Conservation (phyloP, 2,797 vertebrate species). For the Takifugu rubripes region DNA sequence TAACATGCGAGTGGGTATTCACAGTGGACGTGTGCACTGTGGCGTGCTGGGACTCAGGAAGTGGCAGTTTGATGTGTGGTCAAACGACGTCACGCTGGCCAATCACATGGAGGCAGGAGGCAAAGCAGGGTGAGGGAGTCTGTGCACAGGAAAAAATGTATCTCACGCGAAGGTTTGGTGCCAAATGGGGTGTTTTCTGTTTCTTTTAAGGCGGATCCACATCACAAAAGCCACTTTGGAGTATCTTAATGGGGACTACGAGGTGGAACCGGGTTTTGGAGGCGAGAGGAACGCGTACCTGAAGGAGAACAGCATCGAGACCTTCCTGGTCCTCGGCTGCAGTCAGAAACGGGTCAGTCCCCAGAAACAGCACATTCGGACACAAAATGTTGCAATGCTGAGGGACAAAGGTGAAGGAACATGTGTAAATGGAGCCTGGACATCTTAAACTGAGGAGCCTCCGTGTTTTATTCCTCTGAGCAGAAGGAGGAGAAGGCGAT, state of each 20-base stretch:
- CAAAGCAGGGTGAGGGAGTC: conserved; percentile 86
- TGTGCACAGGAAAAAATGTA: neutral
- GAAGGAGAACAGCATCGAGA: conserved; percentile 94
- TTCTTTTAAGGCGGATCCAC: conserved; percentile 83
- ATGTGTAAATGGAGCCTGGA: conserved; percentile 26
- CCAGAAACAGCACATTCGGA: conserved; percentile 5
- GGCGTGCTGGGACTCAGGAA: conserved; percentile 94
- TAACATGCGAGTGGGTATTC: conserved; percentile 97
- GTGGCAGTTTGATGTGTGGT: conserved; percentile 99
- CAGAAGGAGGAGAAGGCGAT: conserved; percentile 97
- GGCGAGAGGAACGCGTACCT: conserved; percentile 91
- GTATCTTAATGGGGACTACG: conserved; percentile 93
- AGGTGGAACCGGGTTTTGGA: conserved; percentile 90
- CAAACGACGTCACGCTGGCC: conserved; percentile 93
- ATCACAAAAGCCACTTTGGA: conserved; percentile 92
- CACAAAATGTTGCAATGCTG: too few relatives aligned
- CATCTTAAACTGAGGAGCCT: conserved; percentile 22
- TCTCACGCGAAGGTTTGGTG: neutral
- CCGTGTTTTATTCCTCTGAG: conserved; percentile 1
- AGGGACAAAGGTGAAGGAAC: too few relatives aligned
- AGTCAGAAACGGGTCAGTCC: conserved; percentile 90
- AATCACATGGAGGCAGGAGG: conserved; percentile 96
- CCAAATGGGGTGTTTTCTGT: neutral
- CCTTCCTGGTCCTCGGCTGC: conserved; percentile 92
- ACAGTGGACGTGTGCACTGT: conserved; percentile 94